Base-by-base conservation (phyloP, 2,113 vertebrate genomes). In the Hassar affinis region DNA sequence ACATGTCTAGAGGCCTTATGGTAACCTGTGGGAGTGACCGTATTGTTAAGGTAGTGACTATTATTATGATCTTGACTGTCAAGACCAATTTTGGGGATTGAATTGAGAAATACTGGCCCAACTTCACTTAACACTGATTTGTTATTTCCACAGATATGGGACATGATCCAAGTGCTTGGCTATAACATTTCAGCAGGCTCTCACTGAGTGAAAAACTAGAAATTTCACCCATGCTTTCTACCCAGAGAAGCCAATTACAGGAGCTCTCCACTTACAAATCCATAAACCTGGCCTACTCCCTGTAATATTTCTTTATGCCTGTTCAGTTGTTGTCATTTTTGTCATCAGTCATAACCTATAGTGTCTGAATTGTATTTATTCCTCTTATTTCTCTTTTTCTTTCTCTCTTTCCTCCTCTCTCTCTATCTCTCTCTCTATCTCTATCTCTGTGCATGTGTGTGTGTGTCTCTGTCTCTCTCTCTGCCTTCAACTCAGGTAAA, bases 121-220 rank as follows among this genome's bases (percentile, higher is more conserved):
- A 17, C 5, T 15, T 51, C 2, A 72, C 25, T n/a, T n/a, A 51
- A 49, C 38, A 42, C 15, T 66, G 35, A 45, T 47, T n/a, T 68
- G 18, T 68, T 47, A n/a, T 90, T 84, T 91, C 80, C 72, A 71
- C 92, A 99, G 98, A 97, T 99, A 86, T 99, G 97, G 97, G 97
- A 99, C 89, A 96, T 99, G 97, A 96, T 96, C 0, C 98, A 98
- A 71, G 95, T 99, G 90, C 94, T 98, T 89, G 97, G 97, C 88
- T 96, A 96, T 93, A 96, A 96, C 91, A 93, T 97, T 93, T 97
- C 97, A 71, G 95, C 97, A 56, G 97, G 96, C 78, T 94, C 97
- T 88, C 95, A 93, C 89, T 99, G 96, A 99, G 85, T 90, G 87
- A 90, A 4, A 47, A 35, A 78, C 69, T 83, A 45, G 22, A 33